phyloP scores from a whole-genome alignment of 1,140 invertebrate species.

The Lepeophtheirus salmonis region DNA sequence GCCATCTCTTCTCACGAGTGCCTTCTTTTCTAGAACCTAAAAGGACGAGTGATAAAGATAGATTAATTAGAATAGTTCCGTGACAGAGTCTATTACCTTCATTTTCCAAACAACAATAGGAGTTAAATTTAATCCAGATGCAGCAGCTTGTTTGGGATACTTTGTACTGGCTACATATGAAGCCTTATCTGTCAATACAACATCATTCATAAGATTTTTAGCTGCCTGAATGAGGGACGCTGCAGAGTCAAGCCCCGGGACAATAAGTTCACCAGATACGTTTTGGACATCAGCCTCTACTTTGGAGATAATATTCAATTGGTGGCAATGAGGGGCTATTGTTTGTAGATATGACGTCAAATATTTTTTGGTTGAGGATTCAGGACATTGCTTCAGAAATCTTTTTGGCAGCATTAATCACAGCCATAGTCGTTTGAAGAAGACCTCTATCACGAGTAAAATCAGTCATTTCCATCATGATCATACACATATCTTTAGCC shows the following conservation, averaged over 20 bases:
- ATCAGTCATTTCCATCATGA: conserved; percentile 99
- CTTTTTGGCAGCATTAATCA: conserved; percentile 97
- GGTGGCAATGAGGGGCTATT: conserved; percentile 92
- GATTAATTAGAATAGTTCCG: neutral
- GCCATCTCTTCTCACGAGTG: conserved; percentile 77
- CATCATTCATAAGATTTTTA: conserved; percentile 98
- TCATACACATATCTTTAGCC: conserved; percentile 99
- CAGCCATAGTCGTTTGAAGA: conserved; percentile 96
- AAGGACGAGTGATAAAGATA: neutral
- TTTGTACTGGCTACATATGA: conserved; percentile 98
- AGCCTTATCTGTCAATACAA: conserved; percentile 89
- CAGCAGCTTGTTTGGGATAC: conserved; percentile 37
- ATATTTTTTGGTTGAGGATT: conserved; percentile 93
- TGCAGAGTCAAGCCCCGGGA: conserved; percentile 89
- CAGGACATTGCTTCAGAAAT: conserved; percentile 97
- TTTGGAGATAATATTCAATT: conserved; percentile 97
- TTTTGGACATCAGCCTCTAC: conserved; percentile 75
- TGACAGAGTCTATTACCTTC: conserved; percentile 41
- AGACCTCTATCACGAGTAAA: conserved; percentile 93
- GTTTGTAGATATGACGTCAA: conserved; percentile 83
- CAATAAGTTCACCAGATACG: conserved; percentile 89
- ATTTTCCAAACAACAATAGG: conserved; percentile 98
- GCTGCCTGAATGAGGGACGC: conserved; percentile 96
- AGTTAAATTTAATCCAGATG: neutral
- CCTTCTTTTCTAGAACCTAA: conserved; percentile 26